phyloP scores from a whole-genome alignment of 2,113 vertebrate species.

The Zosterops pallidus region DNA sequence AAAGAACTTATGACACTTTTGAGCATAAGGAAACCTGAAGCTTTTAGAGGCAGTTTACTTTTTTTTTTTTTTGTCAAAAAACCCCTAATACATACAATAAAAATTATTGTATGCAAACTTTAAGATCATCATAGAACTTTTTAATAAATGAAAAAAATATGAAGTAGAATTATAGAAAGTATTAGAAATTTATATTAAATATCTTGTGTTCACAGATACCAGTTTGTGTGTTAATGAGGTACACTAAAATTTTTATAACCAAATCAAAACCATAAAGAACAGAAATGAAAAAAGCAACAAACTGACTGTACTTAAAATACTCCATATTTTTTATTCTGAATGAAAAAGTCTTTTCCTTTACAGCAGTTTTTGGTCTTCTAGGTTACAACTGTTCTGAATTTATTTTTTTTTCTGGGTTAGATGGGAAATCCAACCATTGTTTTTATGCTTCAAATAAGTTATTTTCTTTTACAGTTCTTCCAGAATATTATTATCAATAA shows the following conservation, averaged over 20 bases:
- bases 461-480: background rate
- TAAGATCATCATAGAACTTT: background rate
- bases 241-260: background rate
- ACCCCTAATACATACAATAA: rapidly evolving
- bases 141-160: background rate
- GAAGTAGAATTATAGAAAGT: background rate
- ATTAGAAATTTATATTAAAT: background rate
- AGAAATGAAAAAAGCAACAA: rapidly evolving
- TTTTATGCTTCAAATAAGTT: background rate
- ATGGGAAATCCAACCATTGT: background rate
- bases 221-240: background rate
- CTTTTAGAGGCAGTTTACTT: background rate
- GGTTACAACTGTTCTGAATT: background rate
- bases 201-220: background rate
- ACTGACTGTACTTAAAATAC: rapidly evolving
- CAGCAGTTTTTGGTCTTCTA: background rate
- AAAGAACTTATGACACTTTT: background rate
- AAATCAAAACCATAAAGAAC: background rate
- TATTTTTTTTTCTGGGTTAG: background rate
- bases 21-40: background rate
- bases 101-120: background rate
- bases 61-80: background rate
- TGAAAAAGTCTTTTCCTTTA: background rate
- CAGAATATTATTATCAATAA: background rate
- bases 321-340: background rate